Conservation (phyloP, 2,888 invertebrate species). For the Ashinkailepas kermadecensis region DNA sequence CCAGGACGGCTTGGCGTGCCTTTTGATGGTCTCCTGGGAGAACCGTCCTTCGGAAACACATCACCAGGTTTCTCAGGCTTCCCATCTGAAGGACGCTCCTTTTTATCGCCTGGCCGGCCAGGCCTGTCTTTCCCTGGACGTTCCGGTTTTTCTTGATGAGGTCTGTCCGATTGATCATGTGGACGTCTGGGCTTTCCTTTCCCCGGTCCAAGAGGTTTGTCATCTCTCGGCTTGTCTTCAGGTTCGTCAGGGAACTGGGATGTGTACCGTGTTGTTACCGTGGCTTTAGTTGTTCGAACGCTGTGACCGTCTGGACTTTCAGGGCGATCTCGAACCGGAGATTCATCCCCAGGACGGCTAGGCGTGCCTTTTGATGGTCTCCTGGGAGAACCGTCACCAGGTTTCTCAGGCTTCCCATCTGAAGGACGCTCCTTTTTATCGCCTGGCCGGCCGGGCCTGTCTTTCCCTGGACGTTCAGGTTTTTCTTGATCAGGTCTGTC, state of each 20-base stretch:
- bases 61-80: too few relatives aligned
- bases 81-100: too few relatives aligned
- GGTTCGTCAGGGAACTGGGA: neutral
- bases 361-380: neutral
- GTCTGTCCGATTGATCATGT: neutral
- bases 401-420: neutral
- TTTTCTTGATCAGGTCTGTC: neutral
- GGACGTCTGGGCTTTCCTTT: too few relatives aligned
- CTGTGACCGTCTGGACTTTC: neutral
- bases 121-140: neutral
- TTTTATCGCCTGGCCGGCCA: neutral
- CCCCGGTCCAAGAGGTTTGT: neutral
- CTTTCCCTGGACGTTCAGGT: neutral
- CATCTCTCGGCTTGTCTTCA: neutral
- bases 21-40: too few relatives aligned
- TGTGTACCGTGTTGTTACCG: neutral
- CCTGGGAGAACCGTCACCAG: neutral
- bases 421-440: neutral
- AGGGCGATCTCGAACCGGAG: neutral
- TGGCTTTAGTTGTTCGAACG: neutral
- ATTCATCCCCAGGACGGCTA: neutral
- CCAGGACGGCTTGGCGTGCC: too few relatives aligned
- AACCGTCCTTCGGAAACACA: too few relatives aligned
- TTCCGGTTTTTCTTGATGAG: neutral
- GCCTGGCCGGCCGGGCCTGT: neutral